Percentiles rank a stretch among this genome's conserved stretches.
These are phyloP conservation scores for Uropsilus gracilis DNA, from an alignment of 2,113 vertebrate genomes.

Conservation along the genomic window DNA sequence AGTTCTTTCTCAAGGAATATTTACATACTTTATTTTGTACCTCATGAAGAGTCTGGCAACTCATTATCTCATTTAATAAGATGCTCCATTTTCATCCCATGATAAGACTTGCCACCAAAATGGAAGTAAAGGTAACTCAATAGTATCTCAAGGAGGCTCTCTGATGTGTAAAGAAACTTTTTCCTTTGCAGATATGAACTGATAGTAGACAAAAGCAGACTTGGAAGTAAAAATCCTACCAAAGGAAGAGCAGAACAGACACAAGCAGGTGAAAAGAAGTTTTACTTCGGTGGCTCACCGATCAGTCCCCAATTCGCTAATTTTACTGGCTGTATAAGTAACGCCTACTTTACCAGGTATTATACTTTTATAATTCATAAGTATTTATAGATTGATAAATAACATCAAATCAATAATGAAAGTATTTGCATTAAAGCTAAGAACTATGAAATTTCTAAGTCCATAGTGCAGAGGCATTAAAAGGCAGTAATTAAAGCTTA, in stretches of 20 bases:
- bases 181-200: conserved; percentile 90
- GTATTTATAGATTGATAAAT: not conserved
- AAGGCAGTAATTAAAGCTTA: not conserved
- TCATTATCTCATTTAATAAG: not conserved
- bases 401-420: not conserved
- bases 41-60: not conserved
- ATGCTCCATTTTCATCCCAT: not conserved
- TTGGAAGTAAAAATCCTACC: conserved; percentile 87
- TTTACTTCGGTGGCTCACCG: conserved; percentile 95
- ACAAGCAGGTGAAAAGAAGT: conserved; percentile 81
- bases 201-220: conserved; percentile 93
- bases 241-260: conserved; percentile 79
- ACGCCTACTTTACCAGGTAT: conserved; percentile 95
- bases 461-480: not conserved
- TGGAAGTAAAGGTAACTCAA: not conserved
- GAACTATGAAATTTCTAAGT: not conserved
- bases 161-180: conserved; percentile 28
- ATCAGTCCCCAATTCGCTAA: conserved; percentile 89
- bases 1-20: not conserved
- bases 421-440: conserved; percentile 22
- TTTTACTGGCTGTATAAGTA: conserved; percentile 97
- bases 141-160: not conserved
- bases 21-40: not conserved
- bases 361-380: conserved; percentile 7
- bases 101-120: not conserved